A percentile compares a stretch with the other conserved stretches of the same genome.
These are phyloP conservation scores for Trachymyrmex cornetzi DNA, from an alignment of 1,140 invertebrate genomes.

Conservation along the genomic window DNA sequence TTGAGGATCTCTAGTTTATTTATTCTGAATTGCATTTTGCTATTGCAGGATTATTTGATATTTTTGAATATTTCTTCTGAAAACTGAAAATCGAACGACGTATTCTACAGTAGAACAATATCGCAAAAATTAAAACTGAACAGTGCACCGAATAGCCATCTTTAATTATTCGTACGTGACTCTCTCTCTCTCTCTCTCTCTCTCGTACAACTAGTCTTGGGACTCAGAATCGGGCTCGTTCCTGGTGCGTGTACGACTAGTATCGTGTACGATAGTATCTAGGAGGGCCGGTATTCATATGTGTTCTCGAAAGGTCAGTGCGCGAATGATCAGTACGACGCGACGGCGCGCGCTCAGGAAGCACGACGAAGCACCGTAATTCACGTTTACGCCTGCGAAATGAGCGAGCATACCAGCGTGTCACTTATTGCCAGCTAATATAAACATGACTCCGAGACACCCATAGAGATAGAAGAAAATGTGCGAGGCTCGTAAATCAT, in stretches of 20 bases:
- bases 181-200: background rate
- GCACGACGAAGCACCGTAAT: conserved; percentile 66
- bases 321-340: conserved; percentile 43
- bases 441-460: conserved; percentile 74
- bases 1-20: background rate
- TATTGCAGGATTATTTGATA: background rate
- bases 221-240: conserved; percentile 6
- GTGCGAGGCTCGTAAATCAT: conserved; percentile 66
- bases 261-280: conserved; percentile 16
- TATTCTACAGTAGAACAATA: background rate
- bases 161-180: background rate
- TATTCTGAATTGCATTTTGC: background rate
- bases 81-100: background rate
- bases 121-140: background rate
- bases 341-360: conserved; percentile 46
- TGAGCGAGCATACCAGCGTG: conserved; percentile 68
- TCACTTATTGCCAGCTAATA: conserved; percentile 75
- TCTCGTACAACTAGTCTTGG: background rate
- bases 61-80: background rate
- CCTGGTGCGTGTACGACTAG: background rate
- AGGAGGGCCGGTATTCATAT: background rate
- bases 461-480: conserved; percentile 58
- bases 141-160: background rate
- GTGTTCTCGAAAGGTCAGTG: conserved; percentile 16
- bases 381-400: conserved; percentile 74